Percentiles rank a stretch among this genome's conserved stretches.
These are phyloP conservation scores for Podarcis muralis DNA, from an alignment of 2,113 vertebrate species.

Conservation along the genomic window DNA sequence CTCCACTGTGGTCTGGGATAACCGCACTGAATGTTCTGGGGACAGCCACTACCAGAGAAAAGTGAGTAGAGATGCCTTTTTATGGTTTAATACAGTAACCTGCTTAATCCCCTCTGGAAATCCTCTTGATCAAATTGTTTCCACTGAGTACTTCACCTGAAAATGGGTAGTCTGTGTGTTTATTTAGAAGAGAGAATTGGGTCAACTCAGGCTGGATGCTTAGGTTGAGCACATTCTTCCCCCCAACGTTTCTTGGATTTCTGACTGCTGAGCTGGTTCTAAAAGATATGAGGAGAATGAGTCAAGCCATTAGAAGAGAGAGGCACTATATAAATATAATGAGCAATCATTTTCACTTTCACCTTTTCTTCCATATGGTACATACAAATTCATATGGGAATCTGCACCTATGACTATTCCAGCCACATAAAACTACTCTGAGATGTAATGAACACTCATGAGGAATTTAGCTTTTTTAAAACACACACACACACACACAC, in stretches of 20 bases:
- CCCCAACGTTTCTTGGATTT: background rate
- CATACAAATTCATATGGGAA: background rate
- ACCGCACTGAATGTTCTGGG: slow-evolving; percentile 85
- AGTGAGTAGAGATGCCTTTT: slow-evolving; percentile 75
- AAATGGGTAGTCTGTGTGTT: slow-evolving; percentile 32
- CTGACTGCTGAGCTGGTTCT: slow-evolving; percentile 7
- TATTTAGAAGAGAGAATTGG: background rate
- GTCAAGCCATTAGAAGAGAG: background rate
- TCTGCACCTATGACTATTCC: background rate
- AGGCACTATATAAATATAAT: background rate
- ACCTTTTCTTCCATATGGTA: background rate
- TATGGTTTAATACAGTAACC: slow-evolving; percentile 40
- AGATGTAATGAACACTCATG: background rate
- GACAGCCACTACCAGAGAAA: slow-evolving; percentile 75
- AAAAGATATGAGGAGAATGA: background rate
- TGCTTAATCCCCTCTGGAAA: slow-evolving; percentile 44
- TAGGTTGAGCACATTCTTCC: background rate
- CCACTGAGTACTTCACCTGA: slow-evolving; percentile 18
- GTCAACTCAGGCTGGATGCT: slow-evolving; percentile 18
- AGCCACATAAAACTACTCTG: background rate
- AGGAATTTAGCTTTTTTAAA: background rate
- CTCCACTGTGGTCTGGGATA: slow-evolving; percentile 84
- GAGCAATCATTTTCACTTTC: background rate
- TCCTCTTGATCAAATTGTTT: slow-evolving; percentile 33
- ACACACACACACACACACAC: background rate